Evolutionary conservation across 2,113 vertebrate species (phyloP).

Genomic region (Microcebus murinus): DNA sequence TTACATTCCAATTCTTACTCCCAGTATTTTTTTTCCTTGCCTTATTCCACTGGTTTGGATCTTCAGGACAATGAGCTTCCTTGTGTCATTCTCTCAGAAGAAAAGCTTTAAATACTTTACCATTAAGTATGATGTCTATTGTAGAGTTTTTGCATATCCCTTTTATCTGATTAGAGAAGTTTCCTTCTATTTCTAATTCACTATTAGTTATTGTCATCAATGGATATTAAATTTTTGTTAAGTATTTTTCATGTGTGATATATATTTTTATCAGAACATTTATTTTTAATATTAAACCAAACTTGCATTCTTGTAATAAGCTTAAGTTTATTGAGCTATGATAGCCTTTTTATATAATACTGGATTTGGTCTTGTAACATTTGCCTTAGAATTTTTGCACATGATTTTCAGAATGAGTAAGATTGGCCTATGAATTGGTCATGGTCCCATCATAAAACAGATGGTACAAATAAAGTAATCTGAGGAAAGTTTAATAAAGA

Average conservation of each 20-base stretch:
- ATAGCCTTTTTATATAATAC: background rate
- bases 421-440: background rate
- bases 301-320: background rate
- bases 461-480: background rate
- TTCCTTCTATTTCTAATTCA: background rate
- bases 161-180: background rate
- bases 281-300: background rate
- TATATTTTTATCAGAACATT: too few relatives aligned
- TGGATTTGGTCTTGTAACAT: background rate
- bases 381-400: background rate
- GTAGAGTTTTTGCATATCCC: background rate
- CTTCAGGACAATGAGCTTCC: background rate
- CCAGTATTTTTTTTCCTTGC: background rate
- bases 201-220: background rate
- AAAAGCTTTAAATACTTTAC: background rate
- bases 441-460: background rate
- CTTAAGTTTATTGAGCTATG: background rate
- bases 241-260: background rate
- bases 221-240: background rate
- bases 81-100: background rate
- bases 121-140: background rate
- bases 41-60: background rate
- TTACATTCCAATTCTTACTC: background rate
- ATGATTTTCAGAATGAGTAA: background rate
- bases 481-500: background rate